Conservation (phyloP, 1,140 invertebrate genomes). For the Apis florea region DNA sequence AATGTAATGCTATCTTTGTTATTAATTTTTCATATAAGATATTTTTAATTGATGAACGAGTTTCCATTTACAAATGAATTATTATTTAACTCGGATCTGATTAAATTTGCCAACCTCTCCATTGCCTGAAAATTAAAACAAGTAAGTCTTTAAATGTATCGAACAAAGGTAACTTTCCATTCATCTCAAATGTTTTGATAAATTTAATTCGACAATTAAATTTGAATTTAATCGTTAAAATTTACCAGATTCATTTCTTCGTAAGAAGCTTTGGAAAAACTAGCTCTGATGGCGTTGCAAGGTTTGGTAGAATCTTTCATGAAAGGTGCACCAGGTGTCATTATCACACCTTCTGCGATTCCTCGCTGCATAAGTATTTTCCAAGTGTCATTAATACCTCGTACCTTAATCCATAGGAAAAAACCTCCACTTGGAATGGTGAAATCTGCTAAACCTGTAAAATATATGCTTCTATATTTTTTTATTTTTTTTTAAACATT, state of each 20-base stretch:
- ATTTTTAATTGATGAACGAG: slow-evolving; percentile 51
- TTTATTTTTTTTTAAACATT: too few species aligned
- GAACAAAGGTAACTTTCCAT: neutral
- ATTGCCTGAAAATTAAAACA: slow-evolving; percentile 67
- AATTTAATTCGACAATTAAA: neutral
- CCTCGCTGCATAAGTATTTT: slow-evolving; percentile 86
- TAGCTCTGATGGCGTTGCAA: slow-evolving; percentile 85
- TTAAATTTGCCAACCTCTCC: slow-evolving; percentile 71
- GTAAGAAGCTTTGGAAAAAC: slow-evolving; percentile 84
- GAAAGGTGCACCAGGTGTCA: slow-evolving; percentile 87
- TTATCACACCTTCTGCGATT: slow-evolving; percentile 82
- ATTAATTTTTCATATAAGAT: neutral
- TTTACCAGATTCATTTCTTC: slow-evolving; percentile 83
- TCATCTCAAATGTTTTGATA: too few species aligned
- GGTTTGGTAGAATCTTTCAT: slow-evolving; percentile 82
- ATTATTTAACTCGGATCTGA: slow-evolving; percentile 66
- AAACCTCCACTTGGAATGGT: slow-evolving; percentile 85
- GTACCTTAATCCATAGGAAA: slow-evolving; percentile 89
- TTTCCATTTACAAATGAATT: slow-evolving; percentile 65
- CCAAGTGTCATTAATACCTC: slow-evolving; percentile 85
- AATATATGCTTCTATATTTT: neutral
- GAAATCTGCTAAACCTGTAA: slow-evolving; percentile 85
- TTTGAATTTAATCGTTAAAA: neutral
- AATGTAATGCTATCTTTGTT: neutral
- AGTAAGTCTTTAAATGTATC: neutral